Evolutionary conservation across 2,888 invertebrate genomes (phyloP).

Genomic region (Liposcelis brunnea): DNA sequence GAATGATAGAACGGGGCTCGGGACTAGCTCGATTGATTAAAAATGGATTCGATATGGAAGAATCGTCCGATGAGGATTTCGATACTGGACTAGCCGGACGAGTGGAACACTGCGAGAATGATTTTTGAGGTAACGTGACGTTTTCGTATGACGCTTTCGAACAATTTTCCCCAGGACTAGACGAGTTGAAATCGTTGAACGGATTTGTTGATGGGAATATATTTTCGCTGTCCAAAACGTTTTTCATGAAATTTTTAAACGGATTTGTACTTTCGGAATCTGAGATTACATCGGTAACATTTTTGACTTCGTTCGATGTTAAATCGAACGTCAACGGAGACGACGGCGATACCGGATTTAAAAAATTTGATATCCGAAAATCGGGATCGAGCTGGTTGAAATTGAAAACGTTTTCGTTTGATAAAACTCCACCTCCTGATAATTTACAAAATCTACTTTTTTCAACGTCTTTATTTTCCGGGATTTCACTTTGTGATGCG

Average conservation of each 20-base stretch:
- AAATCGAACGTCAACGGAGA: no score
- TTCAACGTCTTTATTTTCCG: no score
- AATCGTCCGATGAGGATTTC: neutral
- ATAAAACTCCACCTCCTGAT: no score
- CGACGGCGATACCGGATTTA: no score
- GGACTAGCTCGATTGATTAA: neutral
- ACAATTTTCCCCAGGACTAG: neutral
- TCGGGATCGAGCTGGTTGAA: no score
- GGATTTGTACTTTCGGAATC: neutral
- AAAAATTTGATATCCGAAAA: no score
- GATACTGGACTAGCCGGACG: neutral
- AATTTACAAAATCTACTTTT: no score
- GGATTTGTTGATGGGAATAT: neutral
- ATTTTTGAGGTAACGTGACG: neutral
- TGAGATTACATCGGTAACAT: no score
- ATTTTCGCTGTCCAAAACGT: neutral
- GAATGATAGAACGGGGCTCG: no score
- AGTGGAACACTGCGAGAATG: neutral
- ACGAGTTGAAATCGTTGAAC: neutral
- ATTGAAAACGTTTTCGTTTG: no score
- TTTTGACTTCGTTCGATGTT: no score
- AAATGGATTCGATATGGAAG: neutral
- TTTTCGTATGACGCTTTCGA: neutral
- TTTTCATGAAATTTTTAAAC: neutral
- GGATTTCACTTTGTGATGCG: no score